A percentile compares a stretch with the other conserved stretches of the same genome.
These are phyloP conservation scores for Oreochromis aureus DNA, from an alignment of 2,113 vertebrate species.

Conservation along the genomic window DNA sequence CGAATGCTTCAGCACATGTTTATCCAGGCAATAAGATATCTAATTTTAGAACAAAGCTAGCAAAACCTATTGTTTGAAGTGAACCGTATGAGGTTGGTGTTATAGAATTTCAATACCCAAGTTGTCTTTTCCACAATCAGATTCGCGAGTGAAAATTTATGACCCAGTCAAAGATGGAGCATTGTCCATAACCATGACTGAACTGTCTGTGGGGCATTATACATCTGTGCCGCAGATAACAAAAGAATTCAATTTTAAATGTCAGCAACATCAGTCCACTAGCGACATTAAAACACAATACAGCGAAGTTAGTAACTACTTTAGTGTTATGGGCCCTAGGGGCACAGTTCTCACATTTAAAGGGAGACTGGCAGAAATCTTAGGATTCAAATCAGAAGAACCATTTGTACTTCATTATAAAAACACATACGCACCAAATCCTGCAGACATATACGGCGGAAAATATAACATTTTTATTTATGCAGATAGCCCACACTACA, in stretches of 20 bases:
- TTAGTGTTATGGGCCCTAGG: not conserved
- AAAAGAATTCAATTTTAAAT: too few relatives aligned
- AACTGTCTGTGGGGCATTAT: too few relatives aligned
- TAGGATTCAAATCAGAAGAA: fast-evolving
- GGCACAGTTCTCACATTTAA: not conserved
- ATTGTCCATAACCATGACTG: fast-evolving
- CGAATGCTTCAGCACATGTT: too few relatives aligned
- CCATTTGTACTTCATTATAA: not conserved
- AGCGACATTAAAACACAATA: not conserved
- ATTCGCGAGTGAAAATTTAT: too few relatives aligned
- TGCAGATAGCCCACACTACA: too few relatives aligned
- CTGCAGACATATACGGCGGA: not conserved
- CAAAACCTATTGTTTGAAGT: too few relatives aligned
- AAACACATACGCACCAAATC: not conserved
- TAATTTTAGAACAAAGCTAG: not conserved
- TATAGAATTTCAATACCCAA: too few relatives aligned
- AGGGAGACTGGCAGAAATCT: not conserved
- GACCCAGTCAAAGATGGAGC: too few relatives aligned
- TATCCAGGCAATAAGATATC: not conserved
- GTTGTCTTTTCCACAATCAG: too few relatives aligned
- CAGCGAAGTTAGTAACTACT: not conserved
- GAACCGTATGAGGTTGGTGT: fast-evolving
- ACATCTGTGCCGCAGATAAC: not conserved
- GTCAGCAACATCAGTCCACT: fast-evolving
- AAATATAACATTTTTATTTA: too few relatives aligned